Percentiles rank a stretch among this genome's conserved stretches.
Evolutionary conservation across 2,113 vertebrate species (phyloP).

Genomic region (Turnix velox): DNA sequence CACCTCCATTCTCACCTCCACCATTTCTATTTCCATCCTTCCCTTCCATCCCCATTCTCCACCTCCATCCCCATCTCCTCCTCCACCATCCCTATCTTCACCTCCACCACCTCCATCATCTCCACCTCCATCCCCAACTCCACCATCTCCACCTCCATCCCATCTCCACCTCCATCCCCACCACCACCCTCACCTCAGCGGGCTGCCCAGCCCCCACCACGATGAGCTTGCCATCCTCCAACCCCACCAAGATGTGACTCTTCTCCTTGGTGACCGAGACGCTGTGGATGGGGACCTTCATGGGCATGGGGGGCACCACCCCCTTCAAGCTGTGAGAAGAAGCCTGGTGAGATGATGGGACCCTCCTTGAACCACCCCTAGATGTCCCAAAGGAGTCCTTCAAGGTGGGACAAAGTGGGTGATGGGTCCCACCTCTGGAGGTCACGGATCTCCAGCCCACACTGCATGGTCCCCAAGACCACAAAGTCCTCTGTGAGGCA

Average conservation of each 20-base stretch:
- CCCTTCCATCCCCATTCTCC: neutral
- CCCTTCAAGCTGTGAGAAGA: conserved; percentile 71
- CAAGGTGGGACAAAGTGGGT: neutral
- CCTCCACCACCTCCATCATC: neutral
- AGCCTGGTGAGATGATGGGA: too few species aligned
- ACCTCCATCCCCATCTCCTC: neutral
- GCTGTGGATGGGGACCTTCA: conserved; percentile 88
- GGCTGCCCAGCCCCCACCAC: conserved; percentile 94
- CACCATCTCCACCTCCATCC: rapidly evolving
- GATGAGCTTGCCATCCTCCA: conserved; percentile 94
- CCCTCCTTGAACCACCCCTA: rapidly evolving
- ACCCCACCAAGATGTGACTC: conserved; percentile 92
- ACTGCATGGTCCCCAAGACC: conserved; percentile 82
- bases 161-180: too few species aligned
- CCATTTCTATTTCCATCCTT: too few species aligned
- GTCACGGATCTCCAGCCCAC: conserved; percentile 79
- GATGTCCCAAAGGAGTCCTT: rapidly evolving
- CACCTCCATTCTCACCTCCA: neutral
- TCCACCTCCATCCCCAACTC: neutral
- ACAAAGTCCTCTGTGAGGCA: conserved; percentile 83
- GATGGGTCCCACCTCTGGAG: conserved; percentile 73
- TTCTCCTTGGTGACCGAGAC: conserved; percentile 92
- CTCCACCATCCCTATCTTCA: neutral
- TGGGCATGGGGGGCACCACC: conserved; percentile 74
- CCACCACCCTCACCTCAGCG: conserved; percentile 78